phyloP scores from a whole-genome alignment of 2,113 vertebrate species.

The Rhabdomys dilectus region DNA sequence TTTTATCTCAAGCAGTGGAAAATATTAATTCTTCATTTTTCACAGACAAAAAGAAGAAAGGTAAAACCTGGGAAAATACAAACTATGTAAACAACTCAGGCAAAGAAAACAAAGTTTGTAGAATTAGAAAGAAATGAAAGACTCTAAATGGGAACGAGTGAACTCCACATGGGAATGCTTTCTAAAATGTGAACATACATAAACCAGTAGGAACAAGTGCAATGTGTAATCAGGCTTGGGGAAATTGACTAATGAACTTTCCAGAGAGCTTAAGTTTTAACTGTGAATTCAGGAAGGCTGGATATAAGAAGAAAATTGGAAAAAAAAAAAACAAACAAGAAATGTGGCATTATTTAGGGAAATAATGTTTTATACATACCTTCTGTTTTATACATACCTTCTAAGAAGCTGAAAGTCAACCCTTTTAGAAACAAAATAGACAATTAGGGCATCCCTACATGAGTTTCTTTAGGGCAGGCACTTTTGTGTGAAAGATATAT shows the following conservation, averaged over 20 bases:
- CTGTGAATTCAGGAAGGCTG: constrained; percentile 16
- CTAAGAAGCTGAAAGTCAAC: constrained; percentile 47
- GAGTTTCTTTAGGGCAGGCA: constrained; percentile 10
- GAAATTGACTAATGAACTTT: constrained; percentile 77
- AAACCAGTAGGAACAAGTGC: constrained; percentile 74
- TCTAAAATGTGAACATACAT: constrained; percentile 71
- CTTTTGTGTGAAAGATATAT: not conserved
- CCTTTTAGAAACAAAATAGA: constrained; percentile 72
- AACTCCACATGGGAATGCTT: constrained; percentile 67
- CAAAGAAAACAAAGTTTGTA: constrained; percentile 68
- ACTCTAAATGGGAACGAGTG: constrained; percentile 52
- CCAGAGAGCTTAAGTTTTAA: not conserved
- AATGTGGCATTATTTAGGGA: constrained; percentile 69
- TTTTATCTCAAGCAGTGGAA: constrained; percentile 25
- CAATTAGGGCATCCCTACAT: constrained; percentile 55
- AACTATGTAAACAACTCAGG: constrained; percentile 37
- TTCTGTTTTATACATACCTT: constrained; percentile 66
- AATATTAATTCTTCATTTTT: not conserved
- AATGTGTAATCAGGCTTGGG: constrained; percentile 45
- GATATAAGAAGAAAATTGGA: constrained; percentile 66
- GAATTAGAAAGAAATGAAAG: constrained; percentile 69
- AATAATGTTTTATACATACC: constrained; percentile 57
- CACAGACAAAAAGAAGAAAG: constrained; percentile 40
- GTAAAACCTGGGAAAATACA: constrained; percentile 4
- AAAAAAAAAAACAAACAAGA: constrained; percentile 73